Base-by-base conservation (phyloP, 2,797 vertebrate genomes). In the Distichodus sexfasciatus region DNA sequence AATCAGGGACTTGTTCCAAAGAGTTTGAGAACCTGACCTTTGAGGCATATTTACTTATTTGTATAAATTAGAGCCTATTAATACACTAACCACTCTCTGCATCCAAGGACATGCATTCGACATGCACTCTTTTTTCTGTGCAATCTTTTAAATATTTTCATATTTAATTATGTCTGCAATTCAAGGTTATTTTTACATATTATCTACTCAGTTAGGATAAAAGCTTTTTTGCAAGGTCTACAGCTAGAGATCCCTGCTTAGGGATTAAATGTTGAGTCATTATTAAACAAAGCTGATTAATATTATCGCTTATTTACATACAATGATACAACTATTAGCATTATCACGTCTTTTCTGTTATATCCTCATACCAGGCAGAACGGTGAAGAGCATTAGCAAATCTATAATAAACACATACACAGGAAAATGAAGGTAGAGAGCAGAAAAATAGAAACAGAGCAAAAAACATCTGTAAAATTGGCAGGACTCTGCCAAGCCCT, bases 91-190 rank as follows among this genome's bases (percentile, higher is more conserved):
- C 11, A 4, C 10, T 44, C 21, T 63, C 15, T 61, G 46, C 29
- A 66, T 73, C 41, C 71, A 77, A 69, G 50, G 19, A 38, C 59
- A 68, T 10, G 4, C 55, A 62, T 3, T 38, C 47, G n/a, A n/a
- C n/a, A n/a, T n/a, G n/a, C n/a, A n/a, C n/a, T n/a, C 17, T 8
- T 46, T 24, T 29, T 38, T 26, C 2, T n/a, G n/a, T n/a, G n/a
- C n/a, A n/a, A n/a, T n/a, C n/a, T n/a, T n/a, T n/a, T n/a, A n/a
- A n/a, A n/a, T n/a, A n/a, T n/a, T n/a, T n/a, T n/a, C n/a, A n/a
- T n/a, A n/a, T n/a, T n/a, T n/a, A n/a, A n/a, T n/a, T n/a, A n/a
- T n/a, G n/a, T n/a, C n/a, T n/a, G n/a, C 14, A 44, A 15, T n/a
- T 14, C 17, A 17, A 57, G 47, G 3, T 36, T 4, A 15, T 23